Base-by-base conservation (phyloP, 2,113 vertebrate genomes). In the Apus apus region DNA sequence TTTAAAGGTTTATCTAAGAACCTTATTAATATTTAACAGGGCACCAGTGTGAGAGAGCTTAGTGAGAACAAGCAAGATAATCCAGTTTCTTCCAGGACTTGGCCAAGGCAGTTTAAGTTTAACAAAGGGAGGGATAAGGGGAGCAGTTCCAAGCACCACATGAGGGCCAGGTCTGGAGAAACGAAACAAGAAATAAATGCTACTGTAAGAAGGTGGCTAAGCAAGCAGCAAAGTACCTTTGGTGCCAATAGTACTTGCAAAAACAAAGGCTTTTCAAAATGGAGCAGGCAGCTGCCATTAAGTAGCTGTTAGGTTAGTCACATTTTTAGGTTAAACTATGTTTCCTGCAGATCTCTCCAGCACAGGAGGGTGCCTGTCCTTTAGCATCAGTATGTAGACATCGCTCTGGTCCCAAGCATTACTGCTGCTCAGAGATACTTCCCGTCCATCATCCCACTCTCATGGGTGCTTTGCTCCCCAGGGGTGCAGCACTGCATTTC, bases 1-100 rank as follows among this genome's bases (percentile, higher is more conserved):
- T 93, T 78, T 36, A 87, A 80, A 66, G 50, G 67, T 93, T 93
- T 88, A 87, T 75, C 87, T 94, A 48, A 77, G 65, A 25, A 89
- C 22, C 34, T 82, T 90, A 91, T 87, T 85, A 97, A 95, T 79
- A 96, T 66, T 76, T 94, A 96, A 91, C 91, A 94, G 94, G 62
- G 74, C 21, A 90, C 36, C 81, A 84, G 40, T 23, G 45, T 73
- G 50, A 74, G 65, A 92, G 75, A 93, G 65, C 86, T 90, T 73
- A 73, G 65, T 50, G 53, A 87, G 53, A 94, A 93, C 25, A 85
- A 89, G 38, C 50, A 91, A 91, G 66, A 76, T 76, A 91, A 89
- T 95, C 73, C 84, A 89, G 77, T 78, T 93, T 78, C 70, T 93
- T 67, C 87, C 36, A 93, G 57, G 46, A 85, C 54, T 79, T 57